Conservation (phyloP, 2,797 vertebrate genomes). For the Botia kubotai region DNA sequence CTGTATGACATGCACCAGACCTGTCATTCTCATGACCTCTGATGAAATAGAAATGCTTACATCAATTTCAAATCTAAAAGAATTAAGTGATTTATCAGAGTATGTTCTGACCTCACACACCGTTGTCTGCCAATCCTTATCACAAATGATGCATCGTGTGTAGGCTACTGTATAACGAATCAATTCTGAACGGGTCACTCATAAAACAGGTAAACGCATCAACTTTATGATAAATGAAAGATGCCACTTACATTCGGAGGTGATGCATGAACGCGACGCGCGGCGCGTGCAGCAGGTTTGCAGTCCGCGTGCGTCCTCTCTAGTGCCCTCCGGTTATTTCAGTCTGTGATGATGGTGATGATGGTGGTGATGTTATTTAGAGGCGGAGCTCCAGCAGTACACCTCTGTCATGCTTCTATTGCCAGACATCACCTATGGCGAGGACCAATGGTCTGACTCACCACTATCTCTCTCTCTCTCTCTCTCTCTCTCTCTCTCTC, state of each 20-base stretch:
- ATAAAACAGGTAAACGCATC: not conserved
- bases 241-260: conserved; percentile 58
- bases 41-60: not conserved
- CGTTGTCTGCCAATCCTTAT: not conserved
- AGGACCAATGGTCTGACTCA: not conserved
- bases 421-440: conserved; percentile 1
- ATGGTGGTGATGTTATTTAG: conserved; percentile 59
- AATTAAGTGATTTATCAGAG: not conserved
- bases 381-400: conserved; percentile 75
- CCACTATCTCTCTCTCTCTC: not conserved
- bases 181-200: not conserved
- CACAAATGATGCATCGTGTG: conserved; percentile 1
- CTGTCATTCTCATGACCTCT: conserved; percentile 42
- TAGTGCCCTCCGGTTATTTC: conserved; percentile 72
- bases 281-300: conserved; percentile 64
- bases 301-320: conserved; percentile 69
- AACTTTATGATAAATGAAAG: conserved; percentile 15
- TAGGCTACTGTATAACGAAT: too few species aligned
- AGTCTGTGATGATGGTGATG: conserved; percentile 60
- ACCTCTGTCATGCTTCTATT: conserved; percentile 40
- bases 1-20: conserved; percentile 24
- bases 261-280: conserved; percentile 62
- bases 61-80: not conserved
- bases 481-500: not conserved
- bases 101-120: conserved; percentile 5